Conservation (phyloP, 2,888 invertebrate genomes). For the Galerucella pusilla region DNA sequence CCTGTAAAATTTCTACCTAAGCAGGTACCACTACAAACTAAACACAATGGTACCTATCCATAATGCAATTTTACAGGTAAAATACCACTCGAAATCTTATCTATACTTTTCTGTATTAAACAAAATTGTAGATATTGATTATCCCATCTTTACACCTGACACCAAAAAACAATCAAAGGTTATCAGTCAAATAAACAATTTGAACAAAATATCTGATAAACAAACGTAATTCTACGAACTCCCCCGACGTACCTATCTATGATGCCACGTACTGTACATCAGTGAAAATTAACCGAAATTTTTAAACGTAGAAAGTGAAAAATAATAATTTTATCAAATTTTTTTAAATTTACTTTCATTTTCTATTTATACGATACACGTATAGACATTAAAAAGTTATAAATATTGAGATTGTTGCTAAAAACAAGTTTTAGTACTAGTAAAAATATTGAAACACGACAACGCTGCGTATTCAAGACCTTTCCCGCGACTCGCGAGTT, state of each 20-base stretch:
- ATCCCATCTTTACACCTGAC: conserved; percentile 17
- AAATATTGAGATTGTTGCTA: too few species aligned
- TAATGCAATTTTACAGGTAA: background rate
- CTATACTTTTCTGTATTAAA: background rate
- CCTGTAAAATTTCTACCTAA: conserved; percentile 11
- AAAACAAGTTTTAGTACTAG: background rate
- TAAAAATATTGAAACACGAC: background rate
- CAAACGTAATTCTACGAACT: conserved; percentile 9
- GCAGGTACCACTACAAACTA: conserved; percentile 17
- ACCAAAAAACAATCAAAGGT: conserved; percentile 5
- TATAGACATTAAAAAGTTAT: too few species aligned
- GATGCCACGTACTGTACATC: conserved; percentile 3
- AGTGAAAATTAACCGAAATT: background rate
- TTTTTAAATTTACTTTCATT: too few species aligned
- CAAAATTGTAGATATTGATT: background rate
- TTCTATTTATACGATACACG: too few species aligned
- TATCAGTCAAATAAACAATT: conserved; percentile 17
- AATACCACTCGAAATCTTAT: background rate
- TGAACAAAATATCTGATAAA: conserved; percentile 23
- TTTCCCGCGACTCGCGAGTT: conserved; percentile 21
- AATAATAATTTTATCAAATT: too few species aligned
- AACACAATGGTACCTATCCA: background rate
- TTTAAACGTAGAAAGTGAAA: too few species aligned
- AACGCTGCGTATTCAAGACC: conserved; percentile 18
- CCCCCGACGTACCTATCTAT: background rate